Evolutionary conservation across 2,888 invertebrate genomes (phyloP).

Genomic region (Plusia festucae): DNA sequence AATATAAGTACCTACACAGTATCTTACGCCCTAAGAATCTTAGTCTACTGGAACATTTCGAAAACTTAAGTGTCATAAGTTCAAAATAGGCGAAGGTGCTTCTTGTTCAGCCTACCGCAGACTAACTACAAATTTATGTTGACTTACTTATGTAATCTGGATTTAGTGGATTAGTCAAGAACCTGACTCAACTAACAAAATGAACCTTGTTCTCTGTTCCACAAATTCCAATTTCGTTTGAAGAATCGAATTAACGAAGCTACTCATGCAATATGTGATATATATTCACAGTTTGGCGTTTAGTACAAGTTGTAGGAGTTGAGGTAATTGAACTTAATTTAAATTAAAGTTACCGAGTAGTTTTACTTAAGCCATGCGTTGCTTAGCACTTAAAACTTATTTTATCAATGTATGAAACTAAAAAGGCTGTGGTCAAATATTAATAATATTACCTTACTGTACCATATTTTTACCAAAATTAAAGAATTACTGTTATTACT

Average conservation of each 20-base stretch:
- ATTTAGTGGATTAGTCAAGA: constrained; percentile 49
- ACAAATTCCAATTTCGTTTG: constrained; percentile 37
- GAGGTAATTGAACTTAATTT: background rate
- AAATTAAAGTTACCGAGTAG: background rate
- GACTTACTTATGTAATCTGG: constrained; percentile 42
- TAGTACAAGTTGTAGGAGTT: constrained; percentile 26
- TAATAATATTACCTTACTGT: too few relatives aligned
- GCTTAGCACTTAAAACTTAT: too few relatives aligned
- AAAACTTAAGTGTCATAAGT: constrained; percentile 5
- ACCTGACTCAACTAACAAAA: constrained; percentile 19
- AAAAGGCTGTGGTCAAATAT: too few relatives aligned
- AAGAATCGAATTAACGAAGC: constrained; percentile 33
- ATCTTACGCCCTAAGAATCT: background rate
- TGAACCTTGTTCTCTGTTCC: constrained; percentile 7
- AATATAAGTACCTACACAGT: too few relatives aligned
- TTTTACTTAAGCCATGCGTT: background rate
- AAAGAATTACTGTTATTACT: too few relatives aligned
- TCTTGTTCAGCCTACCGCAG: constrained; percentile 26
- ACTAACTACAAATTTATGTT: constrained; percentile 25
- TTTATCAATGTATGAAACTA: too few relatives aligned
- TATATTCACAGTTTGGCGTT: constrained; percentile 53
- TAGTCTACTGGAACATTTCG: background rate
- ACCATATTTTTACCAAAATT: too few relatives aligned
- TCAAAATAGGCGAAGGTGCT: constrained; percentile 27
- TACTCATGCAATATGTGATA: constrained; percentile 50